These are phyloP conservation scores for Pangasius krempfi DNA, from an alignment of 2,797 vertebrate genomes.

Conservation along the genomic window DNA sequence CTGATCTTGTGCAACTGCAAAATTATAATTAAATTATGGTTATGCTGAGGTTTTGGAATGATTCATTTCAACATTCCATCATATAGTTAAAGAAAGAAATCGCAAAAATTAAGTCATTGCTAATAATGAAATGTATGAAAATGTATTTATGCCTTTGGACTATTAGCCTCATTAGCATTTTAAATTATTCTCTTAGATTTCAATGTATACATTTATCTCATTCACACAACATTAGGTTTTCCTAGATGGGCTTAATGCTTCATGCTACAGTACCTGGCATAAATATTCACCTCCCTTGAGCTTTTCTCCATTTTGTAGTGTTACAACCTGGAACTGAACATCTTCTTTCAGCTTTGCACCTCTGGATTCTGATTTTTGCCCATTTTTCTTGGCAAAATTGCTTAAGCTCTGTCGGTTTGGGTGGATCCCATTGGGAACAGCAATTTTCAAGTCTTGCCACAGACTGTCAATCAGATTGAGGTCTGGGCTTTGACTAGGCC, in stretches of 20 bases:
- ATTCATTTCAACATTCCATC: background rate
- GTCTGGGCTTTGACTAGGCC: background rate
- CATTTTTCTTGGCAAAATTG: background rate
- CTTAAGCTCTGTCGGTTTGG: background rate
- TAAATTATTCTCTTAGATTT: background rate
- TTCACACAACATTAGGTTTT: background rate
- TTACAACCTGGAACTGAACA: background rate
- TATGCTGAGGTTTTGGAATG: background rate
- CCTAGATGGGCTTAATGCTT: background rate
- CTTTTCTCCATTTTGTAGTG: background rate
- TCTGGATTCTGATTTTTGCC: background rate
- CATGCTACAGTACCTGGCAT: background rate
- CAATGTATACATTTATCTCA: background rate
- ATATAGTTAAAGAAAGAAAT: background rate
- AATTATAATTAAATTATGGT: background rate
- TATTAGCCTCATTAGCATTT: background rate
- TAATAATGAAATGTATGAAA: constrained; percentile 11
- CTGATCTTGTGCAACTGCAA: background rate
- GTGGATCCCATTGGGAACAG: background rate
- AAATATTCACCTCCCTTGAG: background rate
- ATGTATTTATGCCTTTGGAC: background rate
- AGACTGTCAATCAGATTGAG: background rate
- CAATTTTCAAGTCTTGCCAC: background rate
- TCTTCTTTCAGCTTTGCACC: background rate
- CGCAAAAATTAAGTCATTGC: background rate